These are phyloP conservation scores for Chorisops tibialis DNA, from an alignment of 2,888 invertebrate genomes.

Conservation along the genomic window DNA sequence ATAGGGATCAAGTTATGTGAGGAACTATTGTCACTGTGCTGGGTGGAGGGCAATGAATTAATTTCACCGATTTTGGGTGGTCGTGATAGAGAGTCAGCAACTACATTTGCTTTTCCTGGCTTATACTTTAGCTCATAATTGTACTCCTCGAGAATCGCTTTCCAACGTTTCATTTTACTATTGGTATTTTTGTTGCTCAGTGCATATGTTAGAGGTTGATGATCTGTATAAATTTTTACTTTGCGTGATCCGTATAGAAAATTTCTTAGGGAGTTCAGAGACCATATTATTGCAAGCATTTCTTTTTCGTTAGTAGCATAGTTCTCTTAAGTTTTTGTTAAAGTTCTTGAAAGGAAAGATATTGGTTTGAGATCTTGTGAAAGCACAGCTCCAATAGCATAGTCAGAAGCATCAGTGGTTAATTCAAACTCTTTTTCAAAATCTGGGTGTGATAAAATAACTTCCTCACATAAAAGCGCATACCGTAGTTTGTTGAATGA, in stretches of 20 bases:
- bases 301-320: slow-evolving; percentile 6
- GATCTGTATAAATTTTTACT: slow-evolving; percentile 1
- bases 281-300: no score
- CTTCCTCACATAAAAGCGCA: not conserved
- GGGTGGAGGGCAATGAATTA: not conserved
- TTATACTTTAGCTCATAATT: slow-evolving; percentile 37
- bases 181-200: slow-evolving; percentile 34
- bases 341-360: not conserved
- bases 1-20: not conserved
- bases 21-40: not conserved
- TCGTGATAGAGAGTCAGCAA: slow-evolving; percentile 22
- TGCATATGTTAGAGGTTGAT: slow-evolving; percentile 28
- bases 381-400: not conserved
- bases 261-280: no score
- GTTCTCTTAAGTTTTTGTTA: not conserved
- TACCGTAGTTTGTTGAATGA: not conserved
- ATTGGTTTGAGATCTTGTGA: not conserved
- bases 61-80: not conserved
- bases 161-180: no score
- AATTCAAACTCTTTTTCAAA: not conserved
- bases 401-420: not conserved
- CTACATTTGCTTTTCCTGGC: no score
- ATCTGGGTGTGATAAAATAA: not conserved
- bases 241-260: not conserved
- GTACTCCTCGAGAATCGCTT: slow-evolving; percentile 31